Evolutionary conservation across 2,797 vertebrate genomes (phyloP), one percentile per base, ranked within the genome.

Genomic region (Merluccius polli): DNA sequence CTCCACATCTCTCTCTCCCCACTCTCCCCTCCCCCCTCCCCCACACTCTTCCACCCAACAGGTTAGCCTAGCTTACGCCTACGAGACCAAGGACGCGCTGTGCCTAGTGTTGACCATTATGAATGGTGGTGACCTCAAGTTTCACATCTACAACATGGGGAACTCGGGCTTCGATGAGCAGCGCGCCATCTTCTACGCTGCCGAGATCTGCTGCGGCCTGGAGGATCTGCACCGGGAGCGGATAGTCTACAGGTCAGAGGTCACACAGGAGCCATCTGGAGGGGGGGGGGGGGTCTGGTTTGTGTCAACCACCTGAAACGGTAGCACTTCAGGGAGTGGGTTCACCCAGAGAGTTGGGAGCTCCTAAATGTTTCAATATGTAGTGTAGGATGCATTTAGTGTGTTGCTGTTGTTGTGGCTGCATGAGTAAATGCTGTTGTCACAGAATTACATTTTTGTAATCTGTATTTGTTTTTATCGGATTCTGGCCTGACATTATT

Each of bases 111-210:
- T 98, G 81, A 98, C 95, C 89, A 95, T 97, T 78, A 97, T 98
- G 97, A 96, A 96, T 18, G 96, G 96, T 78, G 96, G 96, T 1
- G 97, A 98, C 90, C 87, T 97, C 83, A 97, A 96, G 88, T 98
- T 97, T 85, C 96, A 98, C 91, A 97, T 98, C 85, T 95, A 97
- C 89, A 96, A 96, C 89, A 94, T 97, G 95, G 96, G 96, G 74
- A 93, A 92, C 85, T 96, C 96, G 0, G 96, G 97, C 86, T 95
- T 98, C n/a, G 95, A 96, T 10, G 96, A 97, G 87, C 94, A 94
- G 89, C 93, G 96, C 70, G 96, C 96, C 65, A 92, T 98, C 82
- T 97, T 98, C 91, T 97, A 97, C 67, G 96, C 96, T 79, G 96
- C 96, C n/a, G 96, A 97, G 86, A 91, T 98, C 84, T 96, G 95